Evolutionary conservation across 2,113 vertebrate genomes (phyloP).

Genomic region (Spea multiplicata): DNA sequence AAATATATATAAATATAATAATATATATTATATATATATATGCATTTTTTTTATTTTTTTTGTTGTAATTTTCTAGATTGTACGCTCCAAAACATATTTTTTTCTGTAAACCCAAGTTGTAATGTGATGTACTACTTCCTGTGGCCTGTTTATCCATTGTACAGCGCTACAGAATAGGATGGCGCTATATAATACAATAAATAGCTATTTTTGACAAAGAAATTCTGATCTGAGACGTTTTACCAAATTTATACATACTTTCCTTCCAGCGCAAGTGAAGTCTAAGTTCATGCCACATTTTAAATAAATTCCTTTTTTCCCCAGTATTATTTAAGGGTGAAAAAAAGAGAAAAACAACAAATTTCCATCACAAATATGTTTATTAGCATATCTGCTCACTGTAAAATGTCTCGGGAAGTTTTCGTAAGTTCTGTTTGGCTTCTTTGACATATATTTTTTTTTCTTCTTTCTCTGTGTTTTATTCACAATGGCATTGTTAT

Average conservation of each 20-base stretch:
- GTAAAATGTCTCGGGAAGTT: conserved; percentile 39
- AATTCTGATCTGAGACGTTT: neutral
- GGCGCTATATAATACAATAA: too few relatives aligned
- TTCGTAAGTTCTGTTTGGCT: conserved; percentile 18
- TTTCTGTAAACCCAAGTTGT: too few relatives aligned
- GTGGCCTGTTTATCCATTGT: too few relatives aligned
- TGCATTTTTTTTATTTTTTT: too few relatives aligned
- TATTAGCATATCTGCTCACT: conserved; percentile 40
- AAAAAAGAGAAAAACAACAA: neutral
- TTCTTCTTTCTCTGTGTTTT: conserved; percentile 9
- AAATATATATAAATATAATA: too few relatives aligned
- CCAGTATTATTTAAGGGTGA: neutral
- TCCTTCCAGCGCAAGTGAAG: conserved; percentile 6
- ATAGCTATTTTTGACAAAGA: too few relatives aligned
- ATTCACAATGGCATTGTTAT: conserved; percentile 38
- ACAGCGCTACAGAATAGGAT: too few relatives aligned
- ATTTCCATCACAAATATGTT: conserved; percentile 45
- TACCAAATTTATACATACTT: conserved; percentile 11
- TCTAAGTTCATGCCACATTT: conserved; percentile 17
- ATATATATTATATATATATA: too few relatives aligned
- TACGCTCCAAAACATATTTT: too few relatives aligned
- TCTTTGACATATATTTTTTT: conserved; percentile 20
- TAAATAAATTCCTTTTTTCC: neutral
- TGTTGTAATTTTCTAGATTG: too few relatives aligned
- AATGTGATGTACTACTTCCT: too few relatives aligned